Conservation (phyloP, 2,797 vertebrate species). For the Micromesistius poutassou region DNA sequence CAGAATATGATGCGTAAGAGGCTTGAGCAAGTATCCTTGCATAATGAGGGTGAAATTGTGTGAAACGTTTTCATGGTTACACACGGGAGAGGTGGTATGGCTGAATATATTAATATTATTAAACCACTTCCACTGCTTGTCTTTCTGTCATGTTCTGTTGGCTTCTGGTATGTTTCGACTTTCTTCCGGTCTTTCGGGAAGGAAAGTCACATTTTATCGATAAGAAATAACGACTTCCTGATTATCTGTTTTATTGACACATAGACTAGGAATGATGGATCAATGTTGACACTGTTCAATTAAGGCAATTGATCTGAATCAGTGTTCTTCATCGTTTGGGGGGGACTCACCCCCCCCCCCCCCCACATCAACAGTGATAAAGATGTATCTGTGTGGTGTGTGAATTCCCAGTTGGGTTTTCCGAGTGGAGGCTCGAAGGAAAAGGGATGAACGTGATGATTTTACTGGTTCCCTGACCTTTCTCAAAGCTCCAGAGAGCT, state of each 20-base stretch:
- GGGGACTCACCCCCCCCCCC: too few species aligned
- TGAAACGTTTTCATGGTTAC: neutral
- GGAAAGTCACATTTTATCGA: neutral
- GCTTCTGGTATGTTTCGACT: slow-evolving; percentile 13
- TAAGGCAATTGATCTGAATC: neutral
- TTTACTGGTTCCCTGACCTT: slow-evolving; percentile 25
- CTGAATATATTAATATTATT: neutral
- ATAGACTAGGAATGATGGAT: neutral
- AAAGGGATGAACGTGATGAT: slow-evolving; percentile 7
- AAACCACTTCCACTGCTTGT: neutral
- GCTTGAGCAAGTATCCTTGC: neutral
- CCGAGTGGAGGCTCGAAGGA: neutral
- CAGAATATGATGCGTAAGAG: neutral
- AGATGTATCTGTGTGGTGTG: neutral
- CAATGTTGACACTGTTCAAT: neutral
- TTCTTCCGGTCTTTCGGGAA: neutral
- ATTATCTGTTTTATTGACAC: neutral
- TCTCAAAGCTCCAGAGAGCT: slow-evolving; percentile 12
- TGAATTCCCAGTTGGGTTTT: neutral
- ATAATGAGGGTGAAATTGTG: neutral
- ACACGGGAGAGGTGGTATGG: neutral
- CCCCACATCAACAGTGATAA: neutral
- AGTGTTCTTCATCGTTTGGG: neutral
- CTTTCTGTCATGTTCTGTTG: slow-evolving; percentile 5
- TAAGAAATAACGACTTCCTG: neutral